A percentile compares a stretch with the other conserved stretches of the same genome.
These are phyloP conservation scores for Itoplectis maculator DNA, from an alignment of 2,888 invertebrate species.

Conservation along the genomic window DNA sequence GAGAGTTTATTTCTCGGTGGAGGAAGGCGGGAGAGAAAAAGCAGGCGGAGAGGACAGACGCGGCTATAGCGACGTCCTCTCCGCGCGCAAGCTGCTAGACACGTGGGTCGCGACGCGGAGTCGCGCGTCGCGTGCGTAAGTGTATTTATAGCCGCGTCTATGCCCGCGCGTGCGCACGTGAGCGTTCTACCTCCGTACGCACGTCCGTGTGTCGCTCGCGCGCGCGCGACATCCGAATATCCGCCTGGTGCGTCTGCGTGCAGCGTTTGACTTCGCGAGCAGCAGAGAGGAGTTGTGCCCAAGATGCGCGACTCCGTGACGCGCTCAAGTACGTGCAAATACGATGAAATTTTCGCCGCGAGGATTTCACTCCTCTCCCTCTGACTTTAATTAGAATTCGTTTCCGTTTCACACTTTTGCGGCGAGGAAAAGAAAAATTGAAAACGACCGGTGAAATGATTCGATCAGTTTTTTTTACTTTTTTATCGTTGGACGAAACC, in stretches of 20 bases:
- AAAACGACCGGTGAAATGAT: background rate
- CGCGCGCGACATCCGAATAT: conserved; percentile 16
- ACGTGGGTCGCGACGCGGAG: conserved; percentile 78
- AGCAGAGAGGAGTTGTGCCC: too few relatives aligned
- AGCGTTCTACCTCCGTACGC: conserved; percentile 28
- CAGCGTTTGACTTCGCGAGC: too few relatives aligned
- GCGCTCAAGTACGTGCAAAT: conserved; percentile 60
- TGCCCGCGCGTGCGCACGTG: conserved; percentile 61
- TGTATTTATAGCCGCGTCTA: conserved; percentile 78
- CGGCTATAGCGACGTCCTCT: conserved; percentile 61
- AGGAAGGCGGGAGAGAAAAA: conserved; percentile 35
- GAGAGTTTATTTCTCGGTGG: conserved; percentile 57
- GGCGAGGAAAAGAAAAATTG: background rate
- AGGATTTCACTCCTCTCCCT: conserved; percentile 52
- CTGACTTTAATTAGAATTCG: conserved; percentile 62
- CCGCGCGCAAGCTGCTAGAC: conserved; percentile 79
- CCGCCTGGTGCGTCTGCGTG: conserved; percentile 21
- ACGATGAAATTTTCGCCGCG: conserved; percentile 60
- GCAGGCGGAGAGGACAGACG: conserved; percentile 56
- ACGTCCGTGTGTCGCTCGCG: conserved; percentile 23
- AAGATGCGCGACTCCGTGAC: conserved; percentile 55
- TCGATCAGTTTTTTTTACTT: background rate
- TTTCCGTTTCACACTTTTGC: conserved; percentile 58
- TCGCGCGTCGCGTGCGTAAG: conserved; percentile 77
- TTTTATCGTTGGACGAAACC: too few relatives aligned